A percentile compares a stretch with the other conserved stretches of the same genome.
These are phyloP conservation scores for Plecturocebus donacophilus DNA, from an alignment of 2,113 vertebrate genomes.

Conservation along the genomic window DNA sequence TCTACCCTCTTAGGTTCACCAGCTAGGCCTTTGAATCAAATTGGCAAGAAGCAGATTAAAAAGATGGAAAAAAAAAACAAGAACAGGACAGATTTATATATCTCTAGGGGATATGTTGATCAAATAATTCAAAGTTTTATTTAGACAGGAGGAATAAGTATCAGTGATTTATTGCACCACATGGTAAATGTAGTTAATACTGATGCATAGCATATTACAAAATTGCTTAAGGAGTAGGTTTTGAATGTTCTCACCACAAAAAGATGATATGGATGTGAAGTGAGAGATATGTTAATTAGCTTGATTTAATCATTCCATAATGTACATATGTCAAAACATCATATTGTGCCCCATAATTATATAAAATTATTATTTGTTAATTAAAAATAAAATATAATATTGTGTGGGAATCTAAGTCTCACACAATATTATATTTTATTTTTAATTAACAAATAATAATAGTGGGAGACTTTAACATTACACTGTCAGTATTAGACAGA, in stretches of 20 bases:
- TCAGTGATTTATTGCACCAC: not conserved
- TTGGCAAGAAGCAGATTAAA: not conserved
- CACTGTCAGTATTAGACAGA: too few species aligned
- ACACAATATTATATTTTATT: too few species aligned
- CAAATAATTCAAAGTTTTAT: not conserved
- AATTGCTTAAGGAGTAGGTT: not conserved
- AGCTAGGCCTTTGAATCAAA: not conserved
- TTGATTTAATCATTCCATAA: not conserved
- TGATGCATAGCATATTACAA: not conserved
- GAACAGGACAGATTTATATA: not conserved
- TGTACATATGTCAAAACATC: not conserved
- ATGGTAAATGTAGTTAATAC: not conserved
- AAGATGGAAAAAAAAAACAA: not conserved
- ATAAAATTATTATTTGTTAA: not conserved
- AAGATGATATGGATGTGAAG: not conserved
- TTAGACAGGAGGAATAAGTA: not conserved
- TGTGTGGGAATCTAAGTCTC: too few species aligned
- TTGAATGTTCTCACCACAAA: not conserved
- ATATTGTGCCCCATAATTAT: not conserved
- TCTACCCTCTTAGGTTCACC: not conserved
- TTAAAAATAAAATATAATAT: not conserved
- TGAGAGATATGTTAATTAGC: not conserved
- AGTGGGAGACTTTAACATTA: too few species aligned
- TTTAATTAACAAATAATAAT: too few species aligned
- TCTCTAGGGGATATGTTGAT: not conserved